Base-by-base conservation (phyloP, 1,140 invertebrate genomes). In the Heliconius melpomene region DNA sequence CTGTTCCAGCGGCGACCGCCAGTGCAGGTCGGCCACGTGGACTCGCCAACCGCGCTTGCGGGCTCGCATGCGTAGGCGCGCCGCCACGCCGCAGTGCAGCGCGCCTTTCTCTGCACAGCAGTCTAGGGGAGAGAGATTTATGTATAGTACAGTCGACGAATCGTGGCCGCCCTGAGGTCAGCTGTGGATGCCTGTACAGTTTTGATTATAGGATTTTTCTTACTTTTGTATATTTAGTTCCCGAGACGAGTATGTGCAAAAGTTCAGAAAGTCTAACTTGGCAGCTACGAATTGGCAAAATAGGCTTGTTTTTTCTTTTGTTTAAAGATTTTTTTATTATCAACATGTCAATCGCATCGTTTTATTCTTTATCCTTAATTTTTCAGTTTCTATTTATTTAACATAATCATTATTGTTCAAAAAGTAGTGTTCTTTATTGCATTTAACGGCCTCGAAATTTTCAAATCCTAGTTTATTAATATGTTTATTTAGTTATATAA, bases 1-100 rank as follows among this genome's bases (percentile, higher is more conserved):
- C 82, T 96, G 96, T 82, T 96, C 96, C 11, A 96, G 91, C 8
- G 95, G 94, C 3, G 96, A 96, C 79, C 96, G 95, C 96, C 96
- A 97, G 86, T 97, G 96, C 1, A 97, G 90, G 88, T 97, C 96
- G 1, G 96, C 95, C 7, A 97, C 96, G 88, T 97, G 96, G 5
- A 97, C 93, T 82, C 97, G 96, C 94, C 96, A 97, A 70, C 96
- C 96, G 78, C 94, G 95, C 18, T 94, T 91, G 54, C 95, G 92
- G 74, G 96, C 96, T 66, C 96, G 94, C 26, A 94, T 90, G 0
- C 96, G 91, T 29, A 97, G 88, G 54, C 95, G 90, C 0, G 96
- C 96, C 78, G 96, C 96, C 2, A 97, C 95, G n/a, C 94, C 95
- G 82, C 95, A 96, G 80, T 96, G 96, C 20, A 97, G 84, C 23